Evolutionary conservation across 2,113 vertebrate species (phyloP).

Genomic region (Guaruba guarouba): DNA sequence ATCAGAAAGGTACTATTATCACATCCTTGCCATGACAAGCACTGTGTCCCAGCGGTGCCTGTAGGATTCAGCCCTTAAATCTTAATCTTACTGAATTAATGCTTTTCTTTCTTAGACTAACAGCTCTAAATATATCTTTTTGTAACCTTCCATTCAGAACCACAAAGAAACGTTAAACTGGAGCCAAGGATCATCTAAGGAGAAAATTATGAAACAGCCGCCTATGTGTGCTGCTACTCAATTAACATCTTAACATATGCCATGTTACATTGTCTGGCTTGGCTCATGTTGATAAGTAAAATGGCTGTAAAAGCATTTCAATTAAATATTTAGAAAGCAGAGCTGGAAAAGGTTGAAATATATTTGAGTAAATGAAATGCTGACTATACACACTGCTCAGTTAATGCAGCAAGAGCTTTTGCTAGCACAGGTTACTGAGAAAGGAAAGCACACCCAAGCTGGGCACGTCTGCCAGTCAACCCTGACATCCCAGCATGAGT

Average conservation of each 20-base stretch:
- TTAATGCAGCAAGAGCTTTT: neutral
- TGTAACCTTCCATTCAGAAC: conserved; percentile 39
- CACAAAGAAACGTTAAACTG: conserved; percentile 51
- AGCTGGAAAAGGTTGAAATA: neutral
- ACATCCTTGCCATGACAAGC: neutral
- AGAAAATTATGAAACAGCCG: conserved; percentile 49
- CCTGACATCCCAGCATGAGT: neutral
- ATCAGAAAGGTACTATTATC: conserved; percentile 44
- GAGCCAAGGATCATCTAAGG: conserved; percentile 54
- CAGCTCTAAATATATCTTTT: conserved; percentile 56
- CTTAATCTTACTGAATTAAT: conserved; percentile 56
- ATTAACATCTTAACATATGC: conserved; percentile 61
- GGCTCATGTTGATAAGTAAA: conserved; percentile 40
- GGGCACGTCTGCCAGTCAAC: accelerated
- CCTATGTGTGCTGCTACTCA: conserved; percentile 36
- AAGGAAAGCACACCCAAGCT: neutral
- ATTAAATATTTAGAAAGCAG: conserved; percentile 62
- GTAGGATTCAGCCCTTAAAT: conserved; percentile 28
- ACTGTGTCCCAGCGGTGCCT: neutral
- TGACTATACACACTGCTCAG: neutral
- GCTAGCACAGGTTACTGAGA: neutral
- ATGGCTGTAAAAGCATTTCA: conserved; percentile 57
- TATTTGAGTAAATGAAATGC: neutral
- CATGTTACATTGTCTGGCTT: conserved; percentile 48
- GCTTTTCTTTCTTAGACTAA: conserved; percentile 37